phyloP scores from a whole-genome alignment of 2,797 vertebrate genomes.

The Dryobates pubescens region DNA sequence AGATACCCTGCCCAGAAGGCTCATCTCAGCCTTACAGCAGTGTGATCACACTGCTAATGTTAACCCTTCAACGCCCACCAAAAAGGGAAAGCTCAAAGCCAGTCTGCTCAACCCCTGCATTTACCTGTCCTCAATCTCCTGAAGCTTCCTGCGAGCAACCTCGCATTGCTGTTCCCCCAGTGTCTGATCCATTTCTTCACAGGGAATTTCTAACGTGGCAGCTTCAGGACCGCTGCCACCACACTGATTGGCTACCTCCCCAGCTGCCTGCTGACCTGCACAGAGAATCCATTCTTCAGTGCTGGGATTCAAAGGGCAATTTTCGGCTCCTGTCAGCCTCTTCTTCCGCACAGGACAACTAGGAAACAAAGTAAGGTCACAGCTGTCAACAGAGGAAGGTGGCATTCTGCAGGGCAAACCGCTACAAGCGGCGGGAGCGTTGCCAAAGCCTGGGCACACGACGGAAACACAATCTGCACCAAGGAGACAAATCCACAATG shows the following conservation, averaged over 20 bases:
- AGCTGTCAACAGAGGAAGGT: not conserved
- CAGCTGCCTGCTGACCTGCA: slow-evolving; percentile 72
- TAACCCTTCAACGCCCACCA: slow-evolving; percentile 22
- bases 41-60: not conserved
- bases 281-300: slow-evolving; percentile 73
- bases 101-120: slow-evolving; percentile 50
- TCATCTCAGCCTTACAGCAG: not conserved
- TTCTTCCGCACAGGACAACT: slow-evolving; percentile 80
- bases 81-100: slow-evolving; percentile 62
- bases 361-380: slow-evolving; percentile 33
- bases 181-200: slow-evolving; percentile 82
- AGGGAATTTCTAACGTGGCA: slow-evolving; percentile 71
- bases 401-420: not conserved
- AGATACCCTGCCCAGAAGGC: not conserved
- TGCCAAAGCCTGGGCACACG: not conserved
- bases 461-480: not conserved
- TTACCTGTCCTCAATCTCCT: slow-evolving; percentile 83
- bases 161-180: slow-evolving; percentile 78
- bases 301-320: slow-evolving; percentile 63
- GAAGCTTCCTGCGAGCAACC: slow-evolving; percentile 78
- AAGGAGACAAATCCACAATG: not conserved
- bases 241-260: slow-evolving; percentile 63
- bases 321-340: slow-evolving; percentile 73
- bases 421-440: rapidly evolving
- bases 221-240: slow-evolving; percentile 60